These are phyloP conservation scores for Plecotus auritus DNA, from an alignment of 2,113 vertebrate species.

Conservation along the genomic window DNA sequence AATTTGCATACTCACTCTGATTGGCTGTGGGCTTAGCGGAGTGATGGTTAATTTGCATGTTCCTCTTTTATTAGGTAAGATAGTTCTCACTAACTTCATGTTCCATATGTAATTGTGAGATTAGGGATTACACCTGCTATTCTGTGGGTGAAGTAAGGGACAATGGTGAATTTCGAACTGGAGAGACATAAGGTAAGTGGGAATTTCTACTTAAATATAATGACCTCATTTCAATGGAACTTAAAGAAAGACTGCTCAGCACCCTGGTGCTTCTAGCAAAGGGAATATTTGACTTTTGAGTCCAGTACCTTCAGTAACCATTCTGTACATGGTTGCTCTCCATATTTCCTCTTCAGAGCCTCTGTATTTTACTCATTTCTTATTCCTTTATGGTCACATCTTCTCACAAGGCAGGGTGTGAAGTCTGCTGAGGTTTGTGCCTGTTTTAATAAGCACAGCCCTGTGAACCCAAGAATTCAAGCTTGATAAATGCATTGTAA, in stretches of 20 bases:
- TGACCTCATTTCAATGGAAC: not conserved
- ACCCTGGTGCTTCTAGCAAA: not conserved
- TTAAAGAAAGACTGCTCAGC: not conserved
- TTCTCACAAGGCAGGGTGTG: not conserved
- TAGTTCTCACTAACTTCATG: not conserved
- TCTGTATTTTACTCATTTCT: not conserved
- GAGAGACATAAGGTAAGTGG: not conserved
- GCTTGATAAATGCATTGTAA: not conserved
- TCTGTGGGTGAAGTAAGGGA: not conserved
- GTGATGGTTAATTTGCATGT: no score
- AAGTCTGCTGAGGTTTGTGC: not conserved
- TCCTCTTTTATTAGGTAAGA: no score
- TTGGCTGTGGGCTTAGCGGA: no score
- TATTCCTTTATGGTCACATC: not conserved
- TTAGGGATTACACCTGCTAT: not conserved
- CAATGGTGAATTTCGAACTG: not conserved
- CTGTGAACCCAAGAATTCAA: not conserved
- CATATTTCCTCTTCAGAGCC: not conserved
- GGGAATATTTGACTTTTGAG: not conserved
- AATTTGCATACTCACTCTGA: no score
- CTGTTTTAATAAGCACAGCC: not conserved
- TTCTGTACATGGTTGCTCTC: not conserved
- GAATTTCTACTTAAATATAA: not conserved
- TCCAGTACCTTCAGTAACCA: not conserved
- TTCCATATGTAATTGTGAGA: not conserved